phyloP scores from a whole-genome alignment of 1,140 invertebrate species.

The Orius laevigatus region DNA sequence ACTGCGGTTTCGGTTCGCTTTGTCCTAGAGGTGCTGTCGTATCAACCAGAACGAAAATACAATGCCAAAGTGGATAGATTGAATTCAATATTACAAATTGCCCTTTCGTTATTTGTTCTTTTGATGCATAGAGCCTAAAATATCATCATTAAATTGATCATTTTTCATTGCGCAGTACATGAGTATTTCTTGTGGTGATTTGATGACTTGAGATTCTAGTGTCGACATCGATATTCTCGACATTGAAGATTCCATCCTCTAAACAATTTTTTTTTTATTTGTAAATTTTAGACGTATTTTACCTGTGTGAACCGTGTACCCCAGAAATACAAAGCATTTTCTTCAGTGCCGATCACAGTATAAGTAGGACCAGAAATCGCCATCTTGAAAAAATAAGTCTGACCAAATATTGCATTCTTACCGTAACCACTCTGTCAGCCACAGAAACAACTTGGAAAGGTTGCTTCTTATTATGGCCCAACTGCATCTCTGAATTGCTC shows the following conservation, averaged over 20 bases:
- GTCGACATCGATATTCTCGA: conserved; percentile 23
- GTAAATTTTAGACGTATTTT: conserved; percentile 11
- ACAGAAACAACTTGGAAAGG: conserved; percentile 38
- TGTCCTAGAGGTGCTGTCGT: conserved; percentile 39
- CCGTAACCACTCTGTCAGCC: conserved; percentile 34
- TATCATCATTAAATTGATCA: not conserved
- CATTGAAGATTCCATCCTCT: not conserved
- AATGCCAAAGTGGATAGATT: conserved; percentile 38
- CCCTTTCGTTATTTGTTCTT: conserved; percentile 33
- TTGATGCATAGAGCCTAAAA: conserved; percentile 38
- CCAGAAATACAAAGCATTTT: conserved; percentile 55
- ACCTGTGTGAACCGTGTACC: conserved; percentile 35
- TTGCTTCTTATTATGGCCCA: conserved; percentile 33
- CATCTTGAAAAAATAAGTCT: conserved; percentile 27
- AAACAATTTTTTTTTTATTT: not conserved
- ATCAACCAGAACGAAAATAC: conserved; percentile 41
- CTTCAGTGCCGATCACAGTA: conserved; percentile 42
- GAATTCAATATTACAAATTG: conserved; percentile 37
- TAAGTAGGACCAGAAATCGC: conserved; percentile 46
- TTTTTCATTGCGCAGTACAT: conserved; percentile 25
- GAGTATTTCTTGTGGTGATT: conserved; percentile 33
- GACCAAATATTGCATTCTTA: conserved; percentile 22
- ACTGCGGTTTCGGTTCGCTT: not conserved
- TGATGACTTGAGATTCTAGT: conserved; percentile 30
- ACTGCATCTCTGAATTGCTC: conserved; percentile 39